A percentile compares a stretch with the other conserved stretches of the same genome.
Evolutionary conservation across 1,140 invertebrate species (phyloP).

Genomic region (Drosophila pectinifera): DNA sequence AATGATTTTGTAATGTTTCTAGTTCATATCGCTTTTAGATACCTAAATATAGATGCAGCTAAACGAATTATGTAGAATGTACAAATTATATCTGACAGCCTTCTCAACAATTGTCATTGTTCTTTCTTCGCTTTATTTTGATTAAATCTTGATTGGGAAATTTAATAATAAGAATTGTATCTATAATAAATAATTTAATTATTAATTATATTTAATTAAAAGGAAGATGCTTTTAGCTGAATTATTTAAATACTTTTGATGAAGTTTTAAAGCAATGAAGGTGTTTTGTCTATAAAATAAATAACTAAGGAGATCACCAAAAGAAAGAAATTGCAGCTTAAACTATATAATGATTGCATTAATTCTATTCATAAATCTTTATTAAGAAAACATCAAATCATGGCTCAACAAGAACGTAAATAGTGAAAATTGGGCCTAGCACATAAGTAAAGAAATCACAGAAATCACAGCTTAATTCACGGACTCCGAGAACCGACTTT

Average conservation of each 20-base stretch:
- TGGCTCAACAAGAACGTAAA: too few species aligned
- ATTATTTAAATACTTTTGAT: too few species aligned
- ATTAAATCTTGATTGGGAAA: conserved; percentile 28
- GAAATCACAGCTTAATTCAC: conserved; percentile 6
- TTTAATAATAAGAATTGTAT: neutral
- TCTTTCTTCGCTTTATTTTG: conserved; percentile 34
- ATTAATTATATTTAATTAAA: too few species aligned
- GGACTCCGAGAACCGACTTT: neutral
- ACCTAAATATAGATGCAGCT: conserved; percentile 45
- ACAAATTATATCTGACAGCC: conserved; percentile 40
- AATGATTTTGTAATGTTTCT: conserved; percentile 25
- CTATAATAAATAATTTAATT: neutral
- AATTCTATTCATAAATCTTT: too few species aligned
- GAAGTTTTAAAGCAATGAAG: too few species aligned
- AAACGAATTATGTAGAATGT: conserved; percentile 37
- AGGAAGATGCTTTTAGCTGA: too few species aligned
- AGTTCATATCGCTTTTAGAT: conserved; percentile 34
- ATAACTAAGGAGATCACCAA: too few species aligned
- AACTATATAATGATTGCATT: too few species aligned
- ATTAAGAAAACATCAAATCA: neutral
- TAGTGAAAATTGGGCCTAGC: neutral
- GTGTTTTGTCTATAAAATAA: too few species aligned
- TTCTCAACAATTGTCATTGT: conserved; percentile 35
- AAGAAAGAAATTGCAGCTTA: neutral
- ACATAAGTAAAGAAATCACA: neutral